Evolutionary conservation across 1,140 invertebrate species (phyloP), one percentile per base, ranked within the genome.

Genomic region (Drosophila saltans): DNA sequence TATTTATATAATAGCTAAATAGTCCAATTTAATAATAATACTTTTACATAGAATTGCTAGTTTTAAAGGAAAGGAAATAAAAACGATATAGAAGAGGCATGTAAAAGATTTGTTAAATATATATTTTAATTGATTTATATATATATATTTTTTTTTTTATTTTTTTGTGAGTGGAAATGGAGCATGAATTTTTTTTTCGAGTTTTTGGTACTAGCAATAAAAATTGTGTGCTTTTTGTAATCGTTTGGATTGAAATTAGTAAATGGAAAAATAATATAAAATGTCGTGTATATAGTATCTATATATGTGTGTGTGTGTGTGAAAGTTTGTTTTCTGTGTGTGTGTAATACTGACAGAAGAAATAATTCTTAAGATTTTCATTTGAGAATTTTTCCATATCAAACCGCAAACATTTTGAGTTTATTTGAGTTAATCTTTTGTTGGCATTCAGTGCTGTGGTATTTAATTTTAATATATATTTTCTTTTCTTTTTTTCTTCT

Each of bases 401-500:
- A 76, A 79, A 79, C 76, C 76, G 69, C 73, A 79, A 72, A 66
- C 57, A 76, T 65, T 75, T 59, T 24, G 57, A 59, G 57, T 40
- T 59, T 2, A 55, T 66, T 65, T 41, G 26, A 33, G 11, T 71
- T 64, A 16, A n/a, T 26, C 56, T 64, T 61, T 65, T 76, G 71
- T 88, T 88, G 82, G 82, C 82, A 86, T 86, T 86, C 82, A 76
- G 83, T 88, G 82, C 82, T 72, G 73, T 36, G 48, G 63, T 52
- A 39, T 43, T 56, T 69, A 48, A 48, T 26, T 26, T 52, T 8
- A 26, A 26, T 26, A 26, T 52, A 16, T 16, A 16, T 16, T 16
- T 16, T 16, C 16, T 16, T 16, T 16, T 16, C 16, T 16, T 16
- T 16, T 52, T 52, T 26, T 9, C n/a, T 68, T 66, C 71, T 68